phyloP scores from a whole-genome alignment of 1,140 invertebrate species.

The Cydia pomonella region DNA sequence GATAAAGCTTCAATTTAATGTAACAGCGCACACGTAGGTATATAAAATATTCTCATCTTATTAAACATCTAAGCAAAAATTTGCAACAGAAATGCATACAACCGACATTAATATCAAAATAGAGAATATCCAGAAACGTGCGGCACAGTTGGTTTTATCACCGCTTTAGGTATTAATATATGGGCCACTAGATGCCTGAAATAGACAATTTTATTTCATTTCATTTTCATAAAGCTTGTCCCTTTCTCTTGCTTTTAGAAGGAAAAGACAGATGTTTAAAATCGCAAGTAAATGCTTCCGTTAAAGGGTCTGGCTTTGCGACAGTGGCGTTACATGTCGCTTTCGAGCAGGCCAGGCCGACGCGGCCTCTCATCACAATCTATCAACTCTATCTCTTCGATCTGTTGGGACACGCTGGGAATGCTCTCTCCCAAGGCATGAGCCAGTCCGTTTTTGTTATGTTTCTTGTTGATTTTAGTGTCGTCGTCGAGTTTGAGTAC shows the following conservation, averaged over 20 bases:
- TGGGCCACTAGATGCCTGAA: no score
- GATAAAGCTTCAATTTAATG: background rate
- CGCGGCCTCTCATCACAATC: constrained; percentile 55
- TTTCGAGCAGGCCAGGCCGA: constrained; percentile 69
- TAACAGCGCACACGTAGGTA: constrained; percentile 10
- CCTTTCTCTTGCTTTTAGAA: background rate
- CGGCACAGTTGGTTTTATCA: background rate
- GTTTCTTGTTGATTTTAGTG: constrained; percentile 36
- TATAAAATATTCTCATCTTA: constrained; percentile 15
- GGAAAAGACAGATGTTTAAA: background rate
- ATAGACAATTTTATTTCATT: no score
- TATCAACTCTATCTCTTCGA: constrained; percentile 67
- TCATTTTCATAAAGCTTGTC: no score
- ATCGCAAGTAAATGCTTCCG: background rate
- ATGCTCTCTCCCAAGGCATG: constrained; percentile 51
- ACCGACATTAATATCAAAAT: background rate
- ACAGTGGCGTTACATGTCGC: constrained; percentile 61
- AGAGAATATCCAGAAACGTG: constrained; percentile 1
- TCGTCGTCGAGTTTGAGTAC: constrained; percentile 60
- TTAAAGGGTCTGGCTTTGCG: background rate
- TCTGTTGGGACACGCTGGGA: constrained; percentile 46
- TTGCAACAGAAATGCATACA: constrained; percentile 8
- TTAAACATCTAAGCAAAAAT: constrained; percentile 21
- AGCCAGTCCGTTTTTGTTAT: constrained; percentile 48
- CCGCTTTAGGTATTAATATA: no score